Percentiles rank a stretch among this genome's conserved stretches.
These are phyloP conservation scores for Notospermus geniculatus DNA, from an alignment of 1,140 invertebrate genomes.

Conservation along the genomic window DNA sequence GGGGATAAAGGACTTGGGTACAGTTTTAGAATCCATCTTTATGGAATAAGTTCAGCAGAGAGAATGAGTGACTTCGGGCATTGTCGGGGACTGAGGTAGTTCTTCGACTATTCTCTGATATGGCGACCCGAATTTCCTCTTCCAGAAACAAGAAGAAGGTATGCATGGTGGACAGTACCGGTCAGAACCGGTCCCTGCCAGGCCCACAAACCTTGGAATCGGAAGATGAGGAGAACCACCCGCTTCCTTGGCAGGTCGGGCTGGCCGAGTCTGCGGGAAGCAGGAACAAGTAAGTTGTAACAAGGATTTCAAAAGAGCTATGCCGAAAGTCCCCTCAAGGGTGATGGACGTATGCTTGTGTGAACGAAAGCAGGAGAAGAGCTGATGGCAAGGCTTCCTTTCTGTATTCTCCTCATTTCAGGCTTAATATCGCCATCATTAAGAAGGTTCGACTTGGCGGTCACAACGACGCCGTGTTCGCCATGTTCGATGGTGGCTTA, in stretches of 20 bases:
- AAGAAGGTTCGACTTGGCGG: conserved; percentile 44
- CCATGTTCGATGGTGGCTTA: conserved; percentile 53
- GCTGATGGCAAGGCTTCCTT: too few relatives aligned
- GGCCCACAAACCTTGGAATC: conserved; percentile 28
- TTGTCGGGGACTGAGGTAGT: too few relatives aligned
- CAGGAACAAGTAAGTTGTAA: conserved; percentile 49
- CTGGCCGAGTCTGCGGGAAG: conserved; percentile 53
- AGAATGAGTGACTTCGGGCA: too few relatives aligned
- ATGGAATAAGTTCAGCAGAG: too few relatives aligned
- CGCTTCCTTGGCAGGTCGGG: conserved; percentile 46
- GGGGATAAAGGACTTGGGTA: too few relatives aligned
- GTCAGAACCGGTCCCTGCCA: conserved; percentile 47
- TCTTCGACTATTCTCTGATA: too few relatives aligned
- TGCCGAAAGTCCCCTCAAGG: background rate
- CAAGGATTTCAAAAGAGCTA: background rate
- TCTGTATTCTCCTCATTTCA: too few relatives aligned
- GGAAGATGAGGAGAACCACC: conserved; percentile 24
- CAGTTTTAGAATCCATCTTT: too few relatives aligned
- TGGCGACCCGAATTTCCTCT: conserved; percentile 6
- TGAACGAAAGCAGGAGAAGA: too few relatives aligned
- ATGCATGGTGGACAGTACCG: conserved; percentile 51
- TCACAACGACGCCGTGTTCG: conserved; percentile 49
- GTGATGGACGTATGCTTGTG: too few relatives aligned
- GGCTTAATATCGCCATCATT: conserved; percentile 48
- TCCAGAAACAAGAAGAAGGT: conserved; percentile 48